Base-by-base conservation (phyloP, 1,140 invertebrate genomes). In the Plodia interpunctella region DNA sequence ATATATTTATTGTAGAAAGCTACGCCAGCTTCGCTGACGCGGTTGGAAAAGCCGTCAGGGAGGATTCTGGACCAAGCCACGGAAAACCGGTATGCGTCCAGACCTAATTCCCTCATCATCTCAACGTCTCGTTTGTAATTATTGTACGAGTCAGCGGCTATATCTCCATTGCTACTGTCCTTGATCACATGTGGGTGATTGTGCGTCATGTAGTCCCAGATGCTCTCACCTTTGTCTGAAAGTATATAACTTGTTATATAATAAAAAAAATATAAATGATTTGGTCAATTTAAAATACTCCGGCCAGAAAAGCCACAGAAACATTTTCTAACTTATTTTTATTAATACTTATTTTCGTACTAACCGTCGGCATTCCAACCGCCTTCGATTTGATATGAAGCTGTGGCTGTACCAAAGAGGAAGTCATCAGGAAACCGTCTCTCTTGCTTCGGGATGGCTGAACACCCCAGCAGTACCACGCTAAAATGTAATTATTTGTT, bases 1-100 rank as follows among this genome's bases (percentile, higher is more conserved):
- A 94, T 91, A 2, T 93, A 74, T 30, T 91, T 88, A 62, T 92
- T 91, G 76, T 94, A 94, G 68, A 92, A 93, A 9, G 82, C 68
- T 1, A 92, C 54, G 6, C 90, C 91, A 9, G 70, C 74, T 62
- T 87, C 68, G 66, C 91, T 93, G 15, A 93, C 70, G 9, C 87
- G 32, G 58, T 91, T 85, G 0, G 82, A 44, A 18, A 83, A 84
- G 25, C 93, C 93, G 57, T 83, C 83, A 2, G 92, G 92, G 2
- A 93, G 66, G 21, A 93, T 85, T 60, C 92, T 76, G 0, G 92
- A 68, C 93, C 93, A 94, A 18, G 92, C 91, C 28, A 93, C 72
- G 0, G 93, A 94, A 72, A 93, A 92, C 5, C 92, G 85, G 70
- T 92, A 92, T 59, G 72, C 74, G 60, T 80, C 64, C 5, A 67